Evolutionary conservation across 2,888 invertebrate species (phyloP), one percentile per base, ranked within the genome.

Genomic region (Lycophotia porphyrea): DNA sequence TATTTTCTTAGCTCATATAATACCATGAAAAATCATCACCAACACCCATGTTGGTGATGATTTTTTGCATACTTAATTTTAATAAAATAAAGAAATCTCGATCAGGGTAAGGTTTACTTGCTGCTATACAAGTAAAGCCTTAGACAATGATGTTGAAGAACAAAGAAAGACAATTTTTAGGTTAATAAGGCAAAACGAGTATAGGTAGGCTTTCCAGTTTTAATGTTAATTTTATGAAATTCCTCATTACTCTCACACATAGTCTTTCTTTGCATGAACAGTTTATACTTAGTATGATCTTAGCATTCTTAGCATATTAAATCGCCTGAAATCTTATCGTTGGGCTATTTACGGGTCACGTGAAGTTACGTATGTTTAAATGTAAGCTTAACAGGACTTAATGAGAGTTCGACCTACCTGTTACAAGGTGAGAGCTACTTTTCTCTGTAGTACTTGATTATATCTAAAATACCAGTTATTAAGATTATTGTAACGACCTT

Each of bases 261-360:
- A 24, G 27, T n/a, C 27, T 67, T 49, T 77, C 8, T 18, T 66
- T 42, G 74, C 49, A 52, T 74, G 61, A 24, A n/a, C 11, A 42
- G 49, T n/a, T 39, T 49, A n/a, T n/a, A 34, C 31, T 21, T 34
- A n/a, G 36, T 31, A 39, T 39, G 36, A 60, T 60, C n/a, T 58
- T 31, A n/a, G 36, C 31, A 34, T 49, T 60, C n/a, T 58, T 31
- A n/a, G 36, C 31, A 34, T 49, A 60, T 34, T 27, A 47, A 27
- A 65, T 55, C 13, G 34, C 9, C 49, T 27, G 24, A 76, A 49
- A 49, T 60, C 34, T 76, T 27, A 76, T 77, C 60, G 78, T 42
- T 49, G 42, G 15, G 39, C 34, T 47, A 13, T 76, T 49, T 27
- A n/a, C 18, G 15, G 58, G 55, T 47, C 58, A 76, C 47, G 76